A percentile compares a stretch with the other conserved stretches of the same genome.
phyloP scores from a whole-genome alignment of 1,140 invertebrate genomes.

The Zaprionus davidi region DNA sequence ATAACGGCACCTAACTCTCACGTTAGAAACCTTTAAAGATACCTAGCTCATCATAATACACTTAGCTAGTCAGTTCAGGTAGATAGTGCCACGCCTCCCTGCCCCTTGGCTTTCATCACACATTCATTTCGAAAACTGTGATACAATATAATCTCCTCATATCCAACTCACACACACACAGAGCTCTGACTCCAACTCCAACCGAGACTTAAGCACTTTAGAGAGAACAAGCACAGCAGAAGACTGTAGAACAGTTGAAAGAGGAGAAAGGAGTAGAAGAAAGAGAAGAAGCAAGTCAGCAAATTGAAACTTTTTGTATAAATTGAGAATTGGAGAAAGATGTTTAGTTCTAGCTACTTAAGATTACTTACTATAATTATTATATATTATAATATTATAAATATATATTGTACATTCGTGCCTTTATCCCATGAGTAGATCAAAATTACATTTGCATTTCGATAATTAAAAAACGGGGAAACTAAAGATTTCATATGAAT shows the following conservation, averaged over 20 bases:
- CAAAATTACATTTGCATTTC: slow-evolving; percentile 20
- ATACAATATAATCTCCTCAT: slow-evolving; percentile 63
- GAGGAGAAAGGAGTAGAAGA: not conserved
- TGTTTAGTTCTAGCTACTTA: not conserved
- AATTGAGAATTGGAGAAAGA: not conserved
- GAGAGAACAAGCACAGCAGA: not conserved
- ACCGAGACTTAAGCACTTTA: slow-evolving; percentile 5
- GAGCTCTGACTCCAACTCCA: slow-evolving; percentile 3
- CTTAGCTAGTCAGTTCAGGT: too few species aligned
- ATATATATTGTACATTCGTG: slow-evolving; percentile 47
- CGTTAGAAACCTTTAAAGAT: too few species aligned
- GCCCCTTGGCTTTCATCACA: slow-evolving; percentile 10
- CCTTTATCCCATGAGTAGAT: slow-evolving; percentile 41
- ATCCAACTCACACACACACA: slow-evolving; percentile 3
- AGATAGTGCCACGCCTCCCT: not conserved
- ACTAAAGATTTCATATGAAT: slow-evolving; percentile 24
- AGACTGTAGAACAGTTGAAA: slow-evolving; percentile 5
- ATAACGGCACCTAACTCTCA: too few species aligned
- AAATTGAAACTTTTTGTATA: slow-evolving; percentile 7
- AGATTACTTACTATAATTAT: not conserved
- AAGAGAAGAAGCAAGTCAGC: too few species aligned
- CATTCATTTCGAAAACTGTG: slow-evolving; percentile 77
- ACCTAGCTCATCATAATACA: too few species aligned
- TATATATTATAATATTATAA: slow-evolving; percentile 20
- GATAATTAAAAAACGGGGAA: slow-evolving; percentile 10